Percentiles rank a stretch among this genome's conserved stretches.
Conservation (phyloP, 1,140 invertebrate species). For the Euwallacea similis region DNA sequence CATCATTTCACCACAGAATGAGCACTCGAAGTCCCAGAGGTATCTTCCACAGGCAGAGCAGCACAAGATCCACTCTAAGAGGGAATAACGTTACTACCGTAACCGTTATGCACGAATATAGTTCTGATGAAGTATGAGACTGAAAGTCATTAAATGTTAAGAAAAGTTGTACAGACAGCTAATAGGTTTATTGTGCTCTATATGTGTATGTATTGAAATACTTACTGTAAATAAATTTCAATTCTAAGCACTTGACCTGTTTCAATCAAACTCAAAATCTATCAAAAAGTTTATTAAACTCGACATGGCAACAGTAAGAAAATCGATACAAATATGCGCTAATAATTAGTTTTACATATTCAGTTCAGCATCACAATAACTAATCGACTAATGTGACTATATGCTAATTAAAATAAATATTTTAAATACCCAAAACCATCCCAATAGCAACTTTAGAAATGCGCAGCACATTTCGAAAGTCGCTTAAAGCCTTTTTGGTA, state of each 20-base stretch:
- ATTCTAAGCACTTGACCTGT: no score
- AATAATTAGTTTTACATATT: no score
- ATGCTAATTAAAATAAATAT: not conserved
- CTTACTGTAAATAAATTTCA: no score
- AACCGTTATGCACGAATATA: slow-evolving; percentile 49
- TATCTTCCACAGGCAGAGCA: slow-evolving; percentile 46
- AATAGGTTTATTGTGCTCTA: no score
- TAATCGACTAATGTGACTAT: not conserved
- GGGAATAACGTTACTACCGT: slow-evolving; percentile 49
- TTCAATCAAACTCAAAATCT: no score
- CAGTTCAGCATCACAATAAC: no score
- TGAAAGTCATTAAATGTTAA: slow-evolving; percentile 18
- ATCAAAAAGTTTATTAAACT: no score
- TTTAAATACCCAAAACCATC: slow-evolving; percentile 1
- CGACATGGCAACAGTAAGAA: no score
- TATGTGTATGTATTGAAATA: no score
- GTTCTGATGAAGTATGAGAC: slow-evolving; percentile 51
- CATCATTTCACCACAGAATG: slow-evolving; percentile 31
- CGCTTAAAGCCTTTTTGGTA: not conserved
- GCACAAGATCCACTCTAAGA: slow-evolving; percentile 49
- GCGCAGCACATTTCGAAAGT: not conserved
- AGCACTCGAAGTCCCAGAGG: slow-evolving; percentile 41
- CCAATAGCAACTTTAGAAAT: not conserved
- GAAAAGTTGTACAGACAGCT: no score
- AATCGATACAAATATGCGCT: no score